Percentiles rank a stretch among this genome's conserved stretches.
Conservation (phyloP, 2,888 invertebrate genomes). For the Drosophila yooni region DNA sequence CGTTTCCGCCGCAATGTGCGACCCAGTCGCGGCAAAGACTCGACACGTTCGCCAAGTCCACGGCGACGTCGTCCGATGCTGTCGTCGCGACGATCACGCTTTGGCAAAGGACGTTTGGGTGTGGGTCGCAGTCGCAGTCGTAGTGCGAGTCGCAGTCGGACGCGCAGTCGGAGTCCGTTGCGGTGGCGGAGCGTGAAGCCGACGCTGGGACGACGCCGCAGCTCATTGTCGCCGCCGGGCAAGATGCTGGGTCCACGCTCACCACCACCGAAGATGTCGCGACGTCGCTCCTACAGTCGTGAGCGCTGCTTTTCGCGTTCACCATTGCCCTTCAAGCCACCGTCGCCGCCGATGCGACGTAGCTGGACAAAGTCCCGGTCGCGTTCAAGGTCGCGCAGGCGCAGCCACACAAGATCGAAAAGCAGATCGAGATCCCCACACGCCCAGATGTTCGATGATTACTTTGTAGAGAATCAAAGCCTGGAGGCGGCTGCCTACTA, state of each 20-base stretch:
- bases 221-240: conserved; percentile 58
- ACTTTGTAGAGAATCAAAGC: conserved; percentile 63
- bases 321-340: conserved; percentile 83
- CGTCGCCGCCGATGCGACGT: conserved; percentile 83
- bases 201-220: conserved; percentile 54
- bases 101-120: conserved; percentile 33
- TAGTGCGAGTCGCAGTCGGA: conserved; percentile 73
- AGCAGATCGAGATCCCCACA: conserved; percentile 49
- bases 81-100: conserved; percentile 62
- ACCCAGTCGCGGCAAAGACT: conserved; percentile 43
- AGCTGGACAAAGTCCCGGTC: conserved; percentile 72
- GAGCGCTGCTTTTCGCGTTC: conserved; percentile 81
- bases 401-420: conserved; percentile 37
- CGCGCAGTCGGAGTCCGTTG: conserved; percentile 80
- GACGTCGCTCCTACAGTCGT: conserved; percentile 77
- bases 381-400: conserved; percentile 39
- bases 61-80: conserved; percentile 56
- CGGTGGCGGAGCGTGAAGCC: conserved; percentile 57
- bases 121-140: conserved; percentile 67
- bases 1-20: conserved; percentile 53
- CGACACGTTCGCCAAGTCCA: conserved; percentile 63
- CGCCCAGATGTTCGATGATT: conserved; percentile 50
- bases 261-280: conserved; percentile 61
- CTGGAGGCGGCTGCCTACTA: conserved; percentile 76
- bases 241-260: conserved; percentile 67